phyloP scores from a whole-genome alignment of 2,888 invertebrate genomes.

The Mamestra brassicae region DNA sequence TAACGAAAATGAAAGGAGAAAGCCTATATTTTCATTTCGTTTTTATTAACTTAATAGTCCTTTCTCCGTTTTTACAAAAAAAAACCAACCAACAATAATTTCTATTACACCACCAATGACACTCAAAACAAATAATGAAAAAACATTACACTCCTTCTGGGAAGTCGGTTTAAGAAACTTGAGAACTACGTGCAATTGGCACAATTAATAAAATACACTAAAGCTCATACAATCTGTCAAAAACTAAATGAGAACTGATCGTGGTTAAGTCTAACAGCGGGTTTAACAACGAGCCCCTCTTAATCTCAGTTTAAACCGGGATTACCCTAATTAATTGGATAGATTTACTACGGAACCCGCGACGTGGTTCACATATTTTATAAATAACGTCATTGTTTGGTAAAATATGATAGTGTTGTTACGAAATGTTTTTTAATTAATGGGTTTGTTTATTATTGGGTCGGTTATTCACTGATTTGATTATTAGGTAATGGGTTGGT shows the following conservation, averaged over 20 bases:
- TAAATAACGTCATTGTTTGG: slow-evolving; percentile 19
- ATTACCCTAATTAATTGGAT: slow-evolving; percentile 66
- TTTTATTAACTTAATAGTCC: too few relatives aligned
- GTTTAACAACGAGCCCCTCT: slow-evolving; percentile 27
- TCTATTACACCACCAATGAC: not conserved
- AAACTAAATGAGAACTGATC: slow-evolving; percentile 48
- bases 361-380: slow-evolving; percentile 35
- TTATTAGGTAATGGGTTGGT: not conserved
- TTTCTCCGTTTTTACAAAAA: too few relatives aligned
- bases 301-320: slow-evolving; percentile 51
- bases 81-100: too few relatives aligned
- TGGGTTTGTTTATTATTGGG: not conserved
- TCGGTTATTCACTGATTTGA: not conserved
- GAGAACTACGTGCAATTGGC: not conserved
- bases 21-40: too few relatives aligned
- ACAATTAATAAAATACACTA: slow-evolving; percentile 26
- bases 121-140: too few relatives aligned
- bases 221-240: slow-evolving; percentile 30
- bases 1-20: not conserved
- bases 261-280: slow-evolving; percentile 31
- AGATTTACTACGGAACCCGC: slow-evolving; percentile 48
- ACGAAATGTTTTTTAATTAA: not conserved
- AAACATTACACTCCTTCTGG: too few relatives aligned
- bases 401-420: slow-evolving; percentile 5
- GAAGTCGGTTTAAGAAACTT: not conserved